These are phyloP conservation scores for Nasalis larvatus DNA, from an alignment of 2,113 vertebrate species.

Conservation along the genomic window DNA sequence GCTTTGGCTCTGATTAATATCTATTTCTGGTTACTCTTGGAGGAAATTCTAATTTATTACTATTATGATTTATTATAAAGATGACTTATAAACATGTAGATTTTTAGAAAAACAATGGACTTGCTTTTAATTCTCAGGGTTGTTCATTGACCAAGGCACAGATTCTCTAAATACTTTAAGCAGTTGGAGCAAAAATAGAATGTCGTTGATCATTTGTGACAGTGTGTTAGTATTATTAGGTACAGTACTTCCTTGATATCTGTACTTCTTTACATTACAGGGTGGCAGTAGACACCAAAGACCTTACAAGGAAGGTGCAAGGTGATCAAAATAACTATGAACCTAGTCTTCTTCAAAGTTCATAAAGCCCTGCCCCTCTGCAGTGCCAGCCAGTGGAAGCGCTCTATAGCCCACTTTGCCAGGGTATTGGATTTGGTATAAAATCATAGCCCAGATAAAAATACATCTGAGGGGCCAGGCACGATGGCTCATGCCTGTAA, in stretches of 20 bases:
- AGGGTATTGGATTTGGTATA: background rate
- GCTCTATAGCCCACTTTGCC: background rate
- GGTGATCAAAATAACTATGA: background rate
- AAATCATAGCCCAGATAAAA: background rate
- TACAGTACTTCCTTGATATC: background rate
- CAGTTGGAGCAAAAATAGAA: conserved; percentile 45
- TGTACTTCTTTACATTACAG: conserved; percentile 32
- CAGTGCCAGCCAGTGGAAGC: background rate
- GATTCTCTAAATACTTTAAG: conserved; percentile 40
- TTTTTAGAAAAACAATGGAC: conserved; percentile 56
- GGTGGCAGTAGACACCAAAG: background rate
- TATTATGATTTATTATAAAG: conserved; percentile 51
- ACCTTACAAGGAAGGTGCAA: background rate
- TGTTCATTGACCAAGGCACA: conserved; percentile 51
- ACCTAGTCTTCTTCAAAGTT: background rate
- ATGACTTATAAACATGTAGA: conserved; percentile 52
- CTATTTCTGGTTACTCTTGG: conserved; percentile 29
- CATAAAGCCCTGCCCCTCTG: background rate
- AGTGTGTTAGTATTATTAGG: background rate
- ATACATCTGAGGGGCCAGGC: too few relatives aligned
- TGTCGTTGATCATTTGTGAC: conserved; percentile 4
- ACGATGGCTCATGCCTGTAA: too few relatives aligned
- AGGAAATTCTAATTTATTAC: conserved; percentile 48
- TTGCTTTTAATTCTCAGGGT: conserved; percentile 49
- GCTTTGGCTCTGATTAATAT: background rate